Base-by-base conservation (phyloP, 2,797 vertebrate species). In the Enoplosus armatus region DNA sequence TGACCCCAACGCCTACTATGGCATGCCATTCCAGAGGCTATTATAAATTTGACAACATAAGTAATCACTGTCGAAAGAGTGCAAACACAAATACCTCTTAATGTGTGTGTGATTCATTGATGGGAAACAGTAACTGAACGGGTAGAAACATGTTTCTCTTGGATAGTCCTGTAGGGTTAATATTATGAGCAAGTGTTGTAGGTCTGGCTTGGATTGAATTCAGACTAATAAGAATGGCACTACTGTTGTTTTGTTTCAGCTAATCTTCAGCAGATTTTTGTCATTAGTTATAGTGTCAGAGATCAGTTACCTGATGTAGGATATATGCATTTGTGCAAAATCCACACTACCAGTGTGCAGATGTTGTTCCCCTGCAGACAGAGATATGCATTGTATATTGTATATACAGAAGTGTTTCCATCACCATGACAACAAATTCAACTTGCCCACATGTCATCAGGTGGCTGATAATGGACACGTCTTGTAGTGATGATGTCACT, bases 371-470 rank as follows among this genome's bases (percentile, higher is more conserved):
- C 27, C 39, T 2, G 7, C 47, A 31, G 56, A 64, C 64, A 62
- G 62, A 83, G 77, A 88, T 80, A 81, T 78, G 63, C 8, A 15
- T 60, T 94, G 92, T 93, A 83, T 91, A 15, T 60, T 94, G 92
- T 93, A 83, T 91, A 84, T 84, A 77, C 63, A 68, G 75, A 53
- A 79, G 85, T 93, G 87, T 92, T 91, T 90, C 88, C 12, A 35
- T 94, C 67, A 73, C 92, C 90, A 89, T 87, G 90, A 85, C 91
- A 87, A 92, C 89, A 87, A 91, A 92, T 89, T 92, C 80, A 71
- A 71, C 86, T 72, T 76, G 74, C 79, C 87, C 77, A 82, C 77
- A 86, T 93, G 90, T 92, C 90, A 87, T 90, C 89, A 91, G 88
- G 86, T 86, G 77, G 84, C 81, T 90, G 92, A 93, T 91, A 92